Percentiles rank a stretch among this genome's conserved stretches.
Evolutionary conservation across 1,140 invertebrate genomes (phyloP).

Genomic region (Chironomus tepperi): DNA sequence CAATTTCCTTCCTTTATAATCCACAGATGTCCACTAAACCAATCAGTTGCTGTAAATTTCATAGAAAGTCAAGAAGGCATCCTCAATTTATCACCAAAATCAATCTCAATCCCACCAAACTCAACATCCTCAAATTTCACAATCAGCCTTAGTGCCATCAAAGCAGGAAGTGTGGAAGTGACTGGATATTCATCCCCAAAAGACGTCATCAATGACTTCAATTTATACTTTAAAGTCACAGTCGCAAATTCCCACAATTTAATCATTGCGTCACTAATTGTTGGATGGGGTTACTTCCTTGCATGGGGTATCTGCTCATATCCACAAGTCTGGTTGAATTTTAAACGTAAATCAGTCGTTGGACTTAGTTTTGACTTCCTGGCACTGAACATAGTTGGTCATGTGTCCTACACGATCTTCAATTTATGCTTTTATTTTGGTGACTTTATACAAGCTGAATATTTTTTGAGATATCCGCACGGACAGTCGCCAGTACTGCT

Average conservation of each 20-base stretch:
- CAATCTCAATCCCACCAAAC: slow-evolving; percentile 32
- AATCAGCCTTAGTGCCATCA: slow-evolving; percentile 47
- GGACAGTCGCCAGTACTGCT: slow-evolving; percentile 88
- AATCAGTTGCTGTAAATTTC: no score
- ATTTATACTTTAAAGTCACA: slow-evolving; percentile 61
- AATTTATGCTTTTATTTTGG: slow-evolving; percentile 88
- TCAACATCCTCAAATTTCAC: slow-evolving; percentile 36
- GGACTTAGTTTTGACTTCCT: slow-evolving; percentile 97
- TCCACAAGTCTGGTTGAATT: slow-evolving; percentile 93
- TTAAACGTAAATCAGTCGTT: slow-evolving; percentile 85
- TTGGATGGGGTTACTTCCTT: slow-evolving; percentile 97
- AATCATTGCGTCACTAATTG: slow-evolving; percentile 65
- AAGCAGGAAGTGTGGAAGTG: slow-evolving; percentile 48
- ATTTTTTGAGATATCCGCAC: slow-evolving; percentile 67
- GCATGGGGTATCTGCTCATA: slow-evolving; percentile 99
- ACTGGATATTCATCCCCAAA: slow-evolving; percentile 44
- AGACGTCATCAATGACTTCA: slow-evolving; percentile 42
- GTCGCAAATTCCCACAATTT: slow-evolving; percentile 59
- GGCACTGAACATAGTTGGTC: slow-evolving; percentile 85
- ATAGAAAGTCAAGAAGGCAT: no score
- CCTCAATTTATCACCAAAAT: slow-evolving; percentile 35
- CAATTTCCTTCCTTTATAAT: no score
- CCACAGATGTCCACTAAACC: no score
- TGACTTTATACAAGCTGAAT: slow-evolving; percentile 67
- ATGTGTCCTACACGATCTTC: slow-evolving; percentile 85